These are phyloP conservation scores for Germaria angustata DNA, from an alignment of 2,888 invertebrate species.

Conservation along the genomic window DNA sequence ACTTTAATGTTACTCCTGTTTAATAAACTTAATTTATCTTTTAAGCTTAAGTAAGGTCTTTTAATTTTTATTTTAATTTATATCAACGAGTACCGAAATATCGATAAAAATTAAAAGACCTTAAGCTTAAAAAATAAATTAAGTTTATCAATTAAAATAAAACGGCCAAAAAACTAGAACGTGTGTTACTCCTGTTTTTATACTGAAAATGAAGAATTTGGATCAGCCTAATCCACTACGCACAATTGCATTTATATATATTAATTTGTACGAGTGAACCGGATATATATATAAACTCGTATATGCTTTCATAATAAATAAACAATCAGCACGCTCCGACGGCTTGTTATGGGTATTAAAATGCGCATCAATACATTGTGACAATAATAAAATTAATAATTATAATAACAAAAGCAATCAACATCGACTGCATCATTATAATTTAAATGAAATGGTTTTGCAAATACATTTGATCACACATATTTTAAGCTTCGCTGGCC, in stretches of 20 bases:
- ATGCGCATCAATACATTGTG: conserved; percentile 73
- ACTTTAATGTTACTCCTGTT: no score
- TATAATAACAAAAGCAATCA: conserved; percentile 53
- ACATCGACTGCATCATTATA: conserved; percentile 28
- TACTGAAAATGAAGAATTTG: background rate
- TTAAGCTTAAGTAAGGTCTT: no score
- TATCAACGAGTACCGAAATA: no score
- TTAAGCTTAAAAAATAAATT: no score
- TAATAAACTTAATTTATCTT: no score
- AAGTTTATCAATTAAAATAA: no score
- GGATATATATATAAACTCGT: background rate
- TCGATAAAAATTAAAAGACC: no score
- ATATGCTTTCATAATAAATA: background rate
- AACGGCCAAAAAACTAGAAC: no score
- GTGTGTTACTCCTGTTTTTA: background rate
- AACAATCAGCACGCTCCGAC: conserved; percentile 69
- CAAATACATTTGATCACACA: conserved; percentile 39
- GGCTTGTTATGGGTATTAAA: conserved; percentile 73
- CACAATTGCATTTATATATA: no score
- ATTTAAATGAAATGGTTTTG: conserved; percentile 28
- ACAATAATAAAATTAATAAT: conserved; percentile 75
- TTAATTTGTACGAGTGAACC: background rate
- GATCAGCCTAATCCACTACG: background rate
- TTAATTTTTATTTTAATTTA: no score
- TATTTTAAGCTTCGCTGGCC: conserved; percentile 9